Evolutionary conservation across 2,113 vertebrate genomes (phyloP), one percentile per base, ranked within the genome.

Genomic region (Amazona guildingii): DNA sequence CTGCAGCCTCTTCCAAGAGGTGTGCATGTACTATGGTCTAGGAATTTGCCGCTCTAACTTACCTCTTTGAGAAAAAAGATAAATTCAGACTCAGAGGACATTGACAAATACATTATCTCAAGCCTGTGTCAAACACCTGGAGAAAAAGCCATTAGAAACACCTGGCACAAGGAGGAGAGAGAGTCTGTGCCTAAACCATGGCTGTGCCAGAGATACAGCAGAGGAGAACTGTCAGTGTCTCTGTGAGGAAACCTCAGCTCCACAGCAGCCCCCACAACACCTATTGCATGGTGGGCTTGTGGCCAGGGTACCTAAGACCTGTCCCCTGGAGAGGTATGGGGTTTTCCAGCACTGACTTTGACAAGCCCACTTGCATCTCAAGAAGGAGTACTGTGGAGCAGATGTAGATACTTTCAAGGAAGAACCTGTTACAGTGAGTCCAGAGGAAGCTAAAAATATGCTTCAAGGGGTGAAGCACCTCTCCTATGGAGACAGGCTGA

Each of bases 11-110:
- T 59, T 12, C 39, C 3, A 15, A 29, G 16, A 13, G 29, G 2
- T 0, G 10, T 7, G 31, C 25, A 44, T 0, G 0, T 11, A 6
- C 17, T 31, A 37, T 5, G 1, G 9, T 2, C 24, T 4, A 8
- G 23, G 28, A 41, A 27, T 61, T 44, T n/a, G 19, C 37, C 28
- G 35, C 68, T 28, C 35, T 7, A 3, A 27, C 35, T 46, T 52
- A 4, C 17, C 4, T 3, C 43, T 39, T 13, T 1, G 2, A 51
- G 67, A 11, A 46, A 59, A 57, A 20, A 52, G 11, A 7, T 6
- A 19, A 19, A 39, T 39, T 83, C 16, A 12, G 28, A 18, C 37
- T 41, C 33, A 13, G 41, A 37, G 35, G 18, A 43, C 7, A 9
- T 6, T 3, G 24, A 23, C 14, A 48, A 43, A 41, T 23, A 4